Conservation (phyloP, 2,113 vertebrate species). For the Corvus cornix region DNA sequence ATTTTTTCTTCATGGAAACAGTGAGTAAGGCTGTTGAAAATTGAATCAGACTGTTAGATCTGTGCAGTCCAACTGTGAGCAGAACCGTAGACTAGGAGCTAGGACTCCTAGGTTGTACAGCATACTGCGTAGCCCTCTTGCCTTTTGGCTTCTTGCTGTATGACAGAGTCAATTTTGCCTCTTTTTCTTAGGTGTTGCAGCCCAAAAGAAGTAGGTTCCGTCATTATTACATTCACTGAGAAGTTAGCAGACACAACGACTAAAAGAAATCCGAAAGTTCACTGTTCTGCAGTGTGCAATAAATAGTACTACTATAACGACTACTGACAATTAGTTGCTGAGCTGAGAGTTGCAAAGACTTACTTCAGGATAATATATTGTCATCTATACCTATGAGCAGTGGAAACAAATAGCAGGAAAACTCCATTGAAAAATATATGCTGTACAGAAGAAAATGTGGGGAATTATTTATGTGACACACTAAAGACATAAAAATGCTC, state of each 20-base stretch:
- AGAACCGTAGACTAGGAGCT: not conserved
- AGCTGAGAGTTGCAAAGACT: not conserved
- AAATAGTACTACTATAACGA: not conserved
- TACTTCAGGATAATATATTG: not conserved
- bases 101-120: not conserved
- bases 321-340: not conserved
- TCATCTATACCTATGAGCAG: not conserved
- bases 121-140: not conserved
- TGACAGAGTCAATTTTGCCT: not conserved
- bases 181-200: not conserved
- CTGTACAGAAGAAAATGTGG: not conserved
- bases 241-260: not conserved
- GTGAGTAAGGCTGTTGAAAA: not conserved
- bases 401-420: not conserved
- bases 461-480: conserved; percentile 27
- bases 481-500: conserved; percentile 32
- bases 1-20: not conserved
- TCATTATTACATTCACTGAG: not conserved
- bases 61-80: not conserved
- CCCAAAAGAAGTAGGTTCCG: not conserved
- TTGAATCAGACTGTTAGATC: not conserved
- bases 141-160: not conserved
- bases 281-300: not conserved
- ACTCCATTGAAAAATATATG: conserved; percentile 8
- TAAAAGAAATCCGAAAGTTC: not conserved